Evolutionary conservation across 2,797 vertebrate genomes (phyloP).

Genomic region (Bucorvus abyssinicus): DNA sequence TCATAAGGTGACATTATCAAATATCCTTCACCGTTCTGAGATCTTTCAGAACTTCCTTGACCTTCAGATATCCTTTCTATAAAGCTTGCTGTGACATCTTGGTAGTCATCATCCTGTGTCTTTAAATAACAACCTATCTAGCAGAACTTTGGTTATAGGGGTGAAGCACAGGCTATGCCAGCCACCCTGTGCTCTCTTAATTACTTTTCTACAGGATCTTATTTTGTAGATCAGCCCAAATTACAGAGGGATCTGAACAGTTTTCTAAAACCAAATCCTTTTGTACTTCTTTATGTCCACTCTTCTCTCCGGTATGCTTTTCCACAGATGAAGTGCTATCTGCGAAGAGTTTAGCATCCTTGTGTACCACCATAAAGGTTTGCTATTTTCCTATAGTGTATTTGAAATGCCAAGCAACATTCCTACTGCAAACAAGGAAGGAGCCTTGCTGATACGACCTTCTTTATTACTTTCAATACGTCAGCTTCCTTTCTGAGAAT

Average conservation of each 20-base stretch:
- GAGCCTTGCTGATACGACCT: background rate
- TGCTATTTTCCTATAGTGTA: background rate
- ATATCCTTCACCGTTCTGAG: background rate
- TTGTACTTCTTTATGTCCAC: background rate
- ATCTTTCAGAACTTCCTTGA: background rate
- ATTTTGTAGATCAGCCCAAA: background rate
- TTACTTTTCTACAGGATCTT: background rate
- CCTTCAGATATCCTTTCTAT: background rate
- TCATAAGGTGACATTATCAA: background rate
- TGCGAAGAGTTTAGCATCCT: background rate
- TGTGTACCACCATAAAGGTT: background rate
- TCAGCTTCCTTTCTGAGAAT: background rate
- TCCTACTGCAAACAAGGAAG: background rate
- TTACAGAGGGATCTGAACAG: background rate
- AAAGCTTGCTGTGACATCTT: background rate
- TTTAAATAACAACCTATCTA: background rate
- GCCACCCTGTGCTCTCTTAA: background rate
- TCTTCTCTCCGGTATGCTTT: background rate
- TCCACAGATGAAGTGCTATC: background rate
- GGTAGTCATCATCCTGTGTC: background rate
- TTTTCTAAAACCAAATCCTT: background rate
- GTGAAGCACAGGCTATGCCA: background rate
- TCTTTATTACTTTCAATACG: background rate
- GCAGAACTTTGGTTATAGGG: background rate
- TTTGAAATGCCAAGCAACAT: background rate